Conservation (phyloP, 2,888 invertebrate species). For the Apodemia duryi region DNA sequence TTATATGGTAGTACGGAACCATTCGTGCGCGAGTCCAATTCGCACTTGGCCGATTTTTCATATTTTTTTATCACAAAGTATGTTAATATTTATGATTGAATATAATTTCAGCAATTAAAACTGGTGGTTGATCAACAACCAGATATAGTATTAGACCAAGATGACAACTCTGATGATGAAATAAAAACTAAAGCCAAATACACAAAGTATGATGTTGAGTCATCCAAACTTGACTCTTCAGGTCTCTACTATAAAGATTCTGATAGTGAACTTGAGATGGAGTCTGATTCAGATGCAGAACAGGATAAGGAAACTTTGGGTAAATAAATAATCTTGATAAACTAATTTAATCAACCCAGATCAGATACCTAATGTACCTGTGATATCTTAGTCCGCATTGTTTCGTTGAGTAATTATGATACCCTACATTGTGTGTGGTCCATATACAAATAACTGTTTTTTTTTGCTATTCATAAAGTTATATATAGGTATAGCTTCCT, state of each 20-base stretch:
- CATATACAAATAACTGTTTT: too few species aligned
- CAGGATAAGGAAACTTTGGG: constrained; percentile 79
- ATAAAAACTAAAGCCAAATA: constrained; percentile 73
- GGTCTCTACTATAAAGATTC: constrained; percentile 84
- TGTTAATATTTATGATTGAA: background rate
- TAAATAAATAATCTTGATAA: constrained; percentile 36
- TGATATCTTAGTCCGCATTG: too few species aligned
- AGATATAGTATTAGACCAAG: constrained; percentile 82
- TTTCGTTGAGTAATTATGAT: too few species aligned
- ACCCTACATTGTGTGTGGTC: too few species aligned
- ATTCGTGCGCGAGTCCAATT: too few species aligned
- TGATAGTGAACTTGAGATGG: constrained; percentile 81
- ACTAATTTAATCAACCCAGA: background rate
- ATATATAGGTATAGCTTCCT: too few species aligned
- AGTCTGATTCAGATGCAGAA: constrained; percentile 76
- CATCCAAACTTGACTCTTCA: constrained; percentile 83
- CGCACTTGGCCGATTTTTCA: too few species aligned
- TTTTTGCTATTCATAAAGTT: too few species aligned
- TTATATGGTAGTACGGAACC: too few species aligned
- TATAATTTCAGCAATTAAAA: constrained; percentile 61
- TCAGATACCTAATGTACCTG: too few species aligned
- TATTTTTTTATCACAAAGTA: too few species aligned
- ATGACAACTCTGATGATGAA: constrained; percentile 81
- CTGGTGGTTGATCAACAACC: constrained; percentile 81
- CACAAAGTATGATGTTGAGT: constrained; percentile 82